A percentile compares a stretch with the other conserved stretches of the same genome.
These are phyloP conservation scores for Paraplagusia blochii DNA, from an alignment of 2,113 vertebrate genomes.

Conservation along the genomic window DNA sequence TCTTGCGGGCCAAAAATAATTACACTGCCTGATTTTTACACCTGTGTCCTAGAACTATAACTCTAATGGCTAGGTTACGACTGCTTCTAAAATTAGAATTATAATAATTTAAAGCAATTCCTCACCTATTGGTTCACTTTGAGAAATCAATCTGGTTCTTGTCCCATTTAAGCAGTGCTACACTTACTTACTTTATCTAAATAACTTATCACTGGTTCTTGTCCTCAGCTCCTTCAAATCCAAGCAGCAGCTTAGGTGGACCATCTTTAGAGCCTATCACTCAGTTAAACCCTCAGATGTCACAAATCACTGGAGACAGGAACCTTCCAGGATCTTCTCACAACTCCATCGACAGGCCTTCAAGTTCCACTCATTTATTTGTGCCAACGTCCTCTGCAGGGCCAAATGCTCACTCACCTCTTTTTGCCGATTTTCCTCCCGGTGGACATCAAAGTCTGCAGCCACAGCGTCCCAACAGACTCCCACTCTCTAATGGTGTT, in stretches of 20 bases:
- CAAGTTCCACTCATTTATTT: slow-evolving; percentile 33
- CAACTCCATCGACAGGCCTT: slow-evolving; percentile 20
- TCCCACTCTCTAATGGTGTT: slow-evolving; percentile 36
- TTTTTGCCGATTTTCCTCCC: slow-evolving; percentile 35
- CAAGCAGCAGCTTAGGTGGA: slow-evolving; percentile 34
- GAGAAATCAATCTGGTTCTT: not conserved
- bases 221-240: slow-evolving; percentile 47
- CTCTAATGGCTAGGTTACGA: too few species aligned
- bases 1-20: too few species aligned
- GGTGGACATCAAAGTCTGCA: slow-evolving; percentile 41
- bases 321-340: slow-evolving; percentile 40
- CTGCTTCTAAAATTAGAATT: too few species aligned
- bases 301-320: slow-evolving; percentile 48
- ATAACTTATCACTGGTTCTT: too few species aligned
- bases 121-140: too few species aligned
- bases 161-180: slow-evolving; percentile 15
- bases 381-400: slow-evolving; percentile 13
- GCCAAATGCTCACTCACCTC: slow-evolving; percentile 2
- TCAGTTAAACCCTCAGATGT: slow-evolving; percentile 22
- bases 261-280: slow-evolving; percentile 51
- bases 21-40: too few species aligned
- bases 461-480: slow-evolving; percentile 54
- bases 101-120: too few species aligned
- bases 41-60: too few species aligned
- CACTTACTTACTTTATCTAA: not conserved